These are phyloP conservation scores for Agrotis clavis DNA, from an alignment of 2,888 invertebrate genomes.

Conservation along the genomic window DNA sequence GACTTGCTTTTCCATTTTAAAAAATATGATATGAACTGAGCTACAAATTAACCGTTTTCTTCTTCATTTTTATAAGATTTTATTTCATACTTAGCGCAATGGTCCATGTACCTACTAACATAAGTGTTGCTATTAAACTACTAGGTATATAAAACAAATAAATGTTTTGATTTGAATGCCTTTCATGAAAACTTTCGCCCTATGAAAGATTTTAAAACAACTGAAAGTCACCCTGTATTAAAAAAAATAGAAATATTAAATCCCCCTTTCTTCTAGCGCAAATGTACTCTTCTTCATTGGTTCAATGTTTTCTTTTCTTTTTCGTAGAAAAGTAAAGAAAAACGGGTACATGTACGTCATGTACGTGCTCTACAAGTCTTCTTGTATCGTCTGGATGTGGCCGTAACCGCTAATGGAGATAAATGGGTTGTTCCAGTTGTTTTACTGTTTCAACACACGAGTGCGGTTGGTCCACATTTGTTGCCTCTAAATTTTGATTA, in stretches of 20 bases:
- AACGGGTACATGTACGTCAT: neutral
- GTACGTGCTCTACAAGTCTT: slow-evolving; percentile 19
- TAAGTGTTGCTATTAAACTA: too few species aligned
- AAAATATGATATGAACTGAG: too few species aligned
- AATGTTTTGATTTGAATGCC: too few species aligned
- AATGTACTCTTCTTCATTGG: slow-evolving; percentile 21
- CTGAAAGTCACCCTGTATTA: neutral
- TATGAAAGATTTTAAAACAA: neutral
- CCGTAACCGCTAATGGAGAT: slow-evolving; percentile 49
- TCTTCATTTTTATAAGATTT: too few species aligned
- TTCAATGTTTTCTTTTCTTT: slow-evolving; percentile 29
- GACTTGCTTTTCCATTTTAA: too few species aligned
- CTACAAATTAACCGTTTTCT: too few species aligned
- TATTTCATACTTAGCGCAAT: too few species aligned
- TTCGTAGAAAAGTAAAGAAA: slow-evolving; percentile 4
- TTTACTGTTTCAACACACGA: slow-evolving; percentile 27
- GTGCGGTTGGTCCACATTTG: slow-evolving; percentile 1
- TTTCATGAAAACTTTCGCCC: too few species aligned
- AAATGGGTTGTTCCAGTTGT: slow-evolving; percentile 33
- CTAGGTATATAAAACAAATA: too few species aligned
- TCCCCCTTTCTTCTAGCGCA: neutral
- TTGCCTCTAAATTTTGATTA: slow-evolving; percentile 47
- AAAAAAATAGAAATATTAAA: neutral
- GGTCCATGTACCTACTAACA: too few species aligned
- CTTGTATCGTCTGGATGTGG: neutral